Conservation (phyloP, 2,888 invertebrate species). For the Bombylius discolor region DNA sequence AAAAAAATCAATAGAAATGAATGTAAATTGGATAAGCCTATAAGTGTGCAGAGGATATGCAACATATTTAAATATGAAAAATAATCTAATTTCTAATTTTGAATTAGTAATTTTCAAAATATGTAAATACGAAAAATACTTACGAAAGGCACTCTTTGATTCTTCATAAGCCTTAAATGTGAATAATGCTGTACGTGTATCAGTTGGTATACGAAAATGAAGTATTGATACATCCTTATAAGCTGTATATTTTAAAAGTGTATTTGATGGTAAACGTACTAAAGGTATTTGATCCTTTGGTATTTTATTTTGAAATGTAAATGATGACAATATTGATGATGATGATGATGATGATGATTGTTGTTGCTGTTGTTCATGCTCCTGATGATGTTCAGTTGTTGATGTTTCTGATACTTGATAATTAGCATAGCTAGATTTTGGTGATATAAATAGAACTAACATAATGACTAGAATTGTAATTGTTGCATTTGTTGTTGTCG, state of each 20-base stretch:
- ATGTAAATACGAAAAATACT: constrained; percentile 18
- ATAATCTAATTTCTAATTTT: background rate
- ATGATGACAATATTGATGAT: constrained; percentile 17
- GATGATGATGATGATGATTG: constrained; percentile 7
- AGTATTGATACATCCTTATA: constrained; percentile 47
- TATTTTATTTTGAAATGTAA: constrained; percentile 9
- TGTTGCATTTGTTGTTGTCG: background rate
- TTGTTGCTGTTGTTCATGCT: constrained; percentile 15
- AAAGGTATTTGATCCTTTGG: constrained; percentile 28
- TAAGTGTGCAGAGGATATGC: background rate
- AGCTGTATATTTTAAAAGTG: constrained; percentile 39
- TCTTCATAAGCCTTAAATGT: constrained; percentile 36
- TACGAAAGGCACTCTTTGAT: constrained; percentile 36
- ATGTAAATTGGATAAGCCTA: too few relatives aligned
- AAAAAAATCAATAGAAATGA: too few relatives aligned
- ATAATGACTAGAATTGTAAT: constrained; percentile 11
- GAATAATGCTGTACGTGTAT: constrained; percentile 37
- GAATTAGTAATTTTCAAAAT: background rate
- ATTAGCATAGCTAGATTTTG: constrained; percentile 8
- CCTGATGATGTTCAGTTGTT: background rate
- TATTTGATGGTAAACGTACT: constrained; percentile 37
- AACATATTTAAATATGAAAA: constrained; percentile 1
- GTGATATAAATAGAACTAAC: constrained; percentile 5
- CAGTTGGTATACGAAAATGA: constrained; percentile 43
- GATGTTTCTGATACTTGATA: constrained; percentile 7